Conservation (phyloP, 2,888 invertebrate species). For the Drosophila meridiana region DNA sequence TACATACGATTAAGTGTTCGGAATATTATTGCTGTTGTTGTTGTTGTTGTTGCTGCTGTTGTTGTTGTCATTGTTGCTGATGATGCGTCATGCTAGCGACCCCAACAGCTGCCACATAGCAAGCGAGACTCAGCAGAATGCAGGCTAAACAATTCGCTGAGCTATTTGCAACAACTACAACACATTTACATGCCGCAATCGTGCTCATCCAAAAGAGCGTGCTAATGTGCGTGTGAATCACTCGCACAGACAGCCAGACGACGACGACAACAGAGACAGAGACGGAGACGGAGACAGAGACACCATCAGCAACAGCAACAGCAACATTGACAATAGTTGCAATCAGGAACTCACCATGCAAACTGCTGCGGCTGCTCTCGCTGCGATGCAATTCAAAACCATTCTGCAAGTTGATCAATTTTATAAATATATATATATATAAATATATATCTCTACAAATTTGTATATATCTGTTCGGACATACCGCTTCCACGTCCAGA, state of each 20-base stretch:
- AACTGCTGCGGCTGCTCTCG: constrained; percentile 67
- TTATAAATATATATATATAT: background rate
- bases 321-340: constrained; percentile 35
- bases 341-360: constrained; percentile 60
- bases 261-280: constrained; percentile 8
- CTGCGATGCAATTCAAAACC: constrained; percentile 86
- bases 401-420: constrained; percentile 85
- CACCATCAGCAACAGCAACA: background rate
- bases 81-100: constrained; percentile 56
- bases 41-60: background rate
- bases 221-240: constrained; percentile 57
- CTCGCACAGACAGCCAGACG: constrained; percentile 40
- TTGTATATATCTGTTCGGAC: constrained; percentile 26
- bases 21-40: constrained; percentile 10
- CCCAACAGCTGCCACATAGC: constrained; percentile 64
- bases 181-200: constrained; percentile 50
- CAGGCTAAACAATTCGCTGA: constrained; percentile 47
- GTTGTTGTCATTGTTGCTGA: constrained; percentile 2
- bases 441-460: background rate
- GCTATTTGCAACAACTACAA: constrained; percentile 34
- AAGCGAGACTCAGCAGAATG: constrained; percentile 28
- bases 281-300: constrained; percentile 18
- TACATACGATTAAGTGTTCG: constrained; percentile 34
- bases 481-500: constrained; percentile 90
- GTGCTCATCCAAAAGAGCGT: constrained; percentile 47